phyloP scores from a whole-genome alignment of 2,797 vertebrate species.

The Eurystomus glaucurus region DNA sequence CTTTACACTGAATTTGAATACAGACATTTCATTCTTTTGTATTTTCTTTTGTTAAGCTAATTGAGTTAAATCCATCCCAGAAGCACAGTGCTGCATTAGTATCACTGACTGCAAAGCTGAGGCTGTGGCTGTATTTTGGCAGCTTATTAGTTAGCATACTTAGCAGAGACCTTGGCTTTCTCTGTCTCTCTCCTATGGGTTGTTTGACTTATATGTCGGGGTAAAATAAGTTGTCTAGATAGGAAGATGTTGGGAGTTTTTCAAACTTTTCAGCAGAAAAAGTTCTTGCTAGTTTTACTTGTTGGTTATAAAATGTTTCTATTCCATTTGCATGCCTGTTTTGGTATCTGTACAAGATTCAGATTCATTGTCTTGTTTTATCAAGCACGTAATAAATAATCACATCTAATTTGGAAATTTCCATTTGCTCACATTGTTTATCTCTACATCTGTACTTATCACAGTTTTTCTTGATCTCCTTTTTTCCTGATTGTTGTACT shows the following conservation, averaged over 20 bases:
- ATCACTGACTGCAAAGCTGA: background rate
- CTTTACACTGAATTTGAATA: conserved; percentile 30
- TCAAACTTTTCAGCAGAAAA: background rate
- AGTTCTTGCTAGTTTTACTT: background rate
- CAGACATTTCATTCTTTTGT: background rate
- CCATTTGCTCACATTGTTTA: background rate
- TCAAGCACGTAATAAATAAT: conserved; percentile 23
- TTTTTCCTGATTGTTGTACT: background rate
- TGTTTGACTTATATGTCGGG: background rate
- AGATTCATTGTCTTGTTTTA: conserved; percentile 36
- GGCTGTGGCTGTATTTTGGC: background rate
- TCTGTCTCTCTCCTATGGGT: background rate
- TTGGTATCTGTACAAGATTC: background rate
- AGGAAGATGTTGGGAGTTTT: background rate
- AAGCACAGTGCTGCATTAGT: conserved; percentile 15
- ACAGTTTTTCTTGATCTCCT: background rate
- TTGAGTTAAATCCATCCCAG: conserved; percentile 43
- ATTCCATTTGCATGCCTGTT: background rate
- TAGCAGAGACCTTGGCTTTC: background rate
- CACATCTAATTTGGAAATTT: conserved; percentile 4
- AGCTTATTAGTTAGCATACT: background rate
- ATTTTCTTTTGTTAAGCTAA: conserved; percentile 20
- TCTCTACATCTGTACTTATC: background rate
- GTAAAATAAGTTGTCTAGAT: background rate
- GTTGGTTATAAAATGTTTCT: background rate